Conservation (phyloP, 2,797 vertebrate species). For the Thunnus albacares region DNA sequence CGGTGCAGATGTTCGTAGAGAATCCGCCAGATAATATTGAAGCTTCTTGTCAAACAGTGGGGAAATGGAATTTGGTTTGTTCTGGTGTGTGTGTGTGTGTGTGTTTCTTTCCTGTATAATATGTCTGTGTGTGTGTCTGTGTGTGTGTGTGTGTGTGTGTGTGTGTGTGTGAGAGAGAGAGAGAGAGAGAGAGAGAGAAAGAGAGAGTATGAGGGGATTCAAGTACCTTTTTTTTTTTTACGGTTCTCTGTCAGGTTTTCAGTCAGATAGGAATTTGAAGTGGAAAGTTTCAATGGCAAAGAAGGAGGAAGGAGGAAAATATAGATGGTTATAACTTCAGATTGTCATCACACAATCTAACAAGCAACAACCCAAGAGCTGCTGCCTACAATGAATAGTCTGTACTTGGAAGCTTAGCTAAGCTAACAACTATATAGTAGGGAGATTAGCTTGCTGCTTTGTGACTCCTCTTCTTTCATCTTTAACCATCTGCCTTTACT, state of each 20-base stretch:
- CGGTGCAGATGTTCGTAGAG: conserved; percentile 87
- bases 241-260: conserved; percentile 19
- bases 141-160: conserved; percentile 10
- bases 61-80: conserved; percentile 64
- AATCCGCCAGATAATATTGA: conserved; percentile 82
- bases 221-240: conserved; percentile 7
- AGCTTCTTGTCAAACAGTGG: conserved; percentile 69
- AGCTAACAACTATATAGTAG: neutral
- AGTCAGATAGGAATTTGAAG: conserved; percentile 18
- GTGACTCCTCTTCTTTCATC: neutral
- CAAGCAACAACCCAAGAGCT: neutral
- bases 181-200: neutral
- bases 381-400: neutral
- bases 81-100: conserved; percentile 6
- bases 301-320: neutral
- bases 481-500: neutral
- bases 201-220: neutral
- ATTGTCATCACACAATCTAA: neutral
- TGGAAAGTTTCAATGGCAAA: neutral
- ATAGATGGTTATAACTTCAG: neutral
- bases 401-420: neutral
- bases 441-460: neutral
- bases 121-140: conserved; percentile 38
- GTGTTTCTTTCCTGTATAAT: too few species aligned
- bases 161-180: too few species aligned